Conservation (phyloP, 2,888 invertebrate genomes). For the Aspidiotus rigidus region DNA sequence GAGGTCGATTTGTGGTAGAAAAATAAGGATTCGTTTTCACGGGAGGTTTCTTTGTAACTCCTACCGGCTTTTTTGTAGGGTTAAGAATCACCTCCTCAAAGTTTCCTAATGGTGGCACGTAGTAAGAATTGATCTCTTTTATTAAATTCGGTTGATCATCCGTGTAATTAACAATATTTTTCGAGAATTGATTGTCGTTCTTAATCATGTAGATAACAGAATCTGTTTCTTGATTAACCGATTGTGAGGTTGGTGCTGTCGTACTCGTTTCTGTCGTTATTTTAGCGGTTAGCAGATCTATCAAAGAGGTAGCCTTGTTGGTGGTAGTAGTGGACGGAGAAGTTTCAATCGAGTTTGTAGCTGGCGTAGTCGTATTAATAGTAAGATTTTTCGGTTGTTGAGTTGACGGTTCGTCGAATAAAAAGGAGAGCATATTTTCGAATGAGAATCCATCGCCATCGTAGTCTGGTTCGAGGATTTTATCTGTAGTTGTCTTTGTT, state of each 20-base stretch:
- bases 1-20: neutral
- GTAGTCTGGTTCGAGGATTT: constrained; percentile 44
- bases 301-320: neutral
- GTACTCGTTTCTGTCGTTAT: constrained; percentile 6
- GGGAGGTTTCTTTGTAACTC: neutral
- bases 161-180: constrained; percentile 3
- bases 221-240: neutral
- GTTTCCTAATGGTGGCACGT: constrained; percentile 3
- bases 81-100: constrained; percentile 11
- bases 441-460: constrained; percentile 47
- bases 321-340: neutral
- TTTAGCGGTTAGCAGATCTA: neutral
- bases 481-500: constrained; percentile 37
- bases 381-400: constrained; percentile 38
- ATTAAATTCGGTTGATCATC: neutral
- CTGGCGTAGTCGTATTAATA: neutral
- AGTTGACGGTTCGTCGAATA: constrained; percentile 48
- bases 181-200: constrained; percentile 3
- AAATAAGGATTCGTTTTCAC: neutral
- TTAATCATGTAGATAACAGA: constrained; percentile 14
- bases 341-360: neutral
- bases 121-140: neutral
- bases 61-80: constrained; percentile 5
- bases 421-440: constrained; percentile 53
- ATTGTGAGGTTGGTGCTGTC: neutral